Evolutionary conservation across 1,140 invertebrate genomes (phyloP), one percentile per base, ranked within the genome.

Genomic region (Parasteatoda tepidariorum): DNA sequence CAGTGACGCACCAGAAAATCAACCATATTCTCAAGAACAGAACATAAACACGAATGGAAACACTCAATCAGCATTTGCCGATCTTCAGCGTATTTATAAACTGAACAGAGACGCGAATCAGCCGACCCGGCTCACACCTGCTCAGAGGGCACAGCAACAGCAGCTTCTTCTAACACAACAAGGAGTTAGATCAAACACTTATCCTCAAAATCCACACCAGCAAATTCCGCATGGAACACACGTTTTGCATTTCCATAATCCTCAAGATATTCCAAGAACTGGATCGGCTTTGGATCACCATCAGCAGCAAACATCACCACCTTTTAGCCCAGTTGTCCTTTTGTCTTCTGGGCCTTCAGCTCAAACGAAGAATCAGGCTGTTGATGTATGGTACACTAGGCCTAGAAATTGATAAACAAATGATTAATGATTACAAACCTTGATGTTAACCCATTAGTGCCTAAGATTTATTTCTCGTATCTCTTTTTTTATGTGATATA

Each of bases 341-440:
- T 33, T 83, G 9, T 64, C 68, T 22, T 34, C 41, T 31, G 81
- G 81, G 66, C 81, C 81, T 33, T 61, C 81, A 54, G 24, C 66
- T 18, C 78, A 82, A 24, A 61, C n/a, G 18, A 31, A 70, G 22
- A 74, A 83, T 15, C 81, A 83, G n/a, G 81, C 81, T 0, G 81
- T 83, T 11, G 67, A 83, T 55, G 59, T 83, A 9, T 83, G 81
- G 81, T 83, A 83, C 70, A 83, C 81, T 0, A 15, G 81, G 15
- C 68, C 67, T 22, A 34, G 26, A 38, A 68, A 33, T 4, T 57
- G 38, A 59, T 28, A n/a, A n/a, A n/a, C n/a, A n/a, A n/a, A n/a
- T n/a, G n/a, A n/a, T n/a, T n/a, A n/a, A n/a, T n/a, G n/a, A n/a
- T n/a, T n/a, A n/a, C n/a, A n/a, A n/a, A n/a, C n/a, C n/a, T n/a